Percentiles rank a stretch among this genome's conserved stretches.
These are phyloP conservation scores for Enteromius unitaeniatus DNA, from an alignment of 2,797 vertebrate genomes.

Conservation along the genomic window DNA sequence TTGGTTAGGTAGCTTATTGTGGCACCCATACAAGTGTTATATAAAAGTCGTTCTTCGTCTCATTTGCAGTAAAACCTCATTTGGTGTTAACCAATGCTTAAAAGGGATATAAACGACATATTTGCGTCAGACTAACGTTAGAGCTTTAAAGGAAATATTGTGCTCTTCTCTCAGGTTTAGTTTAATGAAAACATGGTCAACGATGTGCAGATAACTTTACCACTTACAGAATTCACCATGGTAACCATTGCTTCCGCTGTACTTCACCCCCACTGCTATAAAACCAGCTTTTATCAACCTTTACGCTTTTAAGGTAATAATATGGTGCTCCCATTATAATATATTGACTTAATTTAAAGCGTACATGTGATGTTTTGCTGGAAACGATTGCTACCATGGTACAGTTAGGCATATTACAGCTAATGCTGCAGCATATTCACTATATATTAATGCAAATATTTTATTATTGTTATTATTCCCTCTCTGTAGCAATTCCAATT, in stretches of 20 bases:
- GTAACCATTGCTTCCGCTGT: slow-evolving; percentile 10
- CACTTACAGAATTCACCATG: slow-evolving; percentile 2
- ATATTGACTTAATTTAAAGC: neutral
- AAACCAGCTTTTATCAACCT: neutral
- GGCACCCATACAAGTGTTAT: too few species aligned
- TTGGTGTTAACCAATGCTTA: neutral
- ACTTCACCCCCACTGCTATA: neutral
- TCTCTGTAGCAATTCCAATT: neutral
- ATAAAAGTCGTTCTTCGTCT: slow-evolving; percentile 1
- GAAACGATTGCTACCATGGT: neutral
- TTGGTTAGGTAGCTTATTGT: neutral
- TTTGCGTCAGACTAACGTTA: neutral
- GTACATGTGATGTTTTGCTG: neutral
- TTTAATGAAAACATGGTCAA: neutral
- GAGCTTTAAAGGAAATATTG: neutral
- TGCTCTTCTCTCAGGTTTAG: neutral
- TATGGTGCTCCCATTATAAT: neutral
- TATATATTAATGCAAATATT: neutral
- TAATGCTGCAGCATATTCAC: neutral
- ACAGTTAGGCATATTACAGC: neutral
- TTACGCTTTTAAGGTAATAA: neutral
- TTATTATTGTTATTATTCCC: neutral
- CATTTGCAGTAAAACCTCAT: neutral
- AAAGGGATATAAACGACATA: neutral
- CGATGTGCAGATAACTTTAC: neutral